phyloP scores from a whole-genome alignment of 2,888 invertebrate species.

The Eilema depressum region DNA sequence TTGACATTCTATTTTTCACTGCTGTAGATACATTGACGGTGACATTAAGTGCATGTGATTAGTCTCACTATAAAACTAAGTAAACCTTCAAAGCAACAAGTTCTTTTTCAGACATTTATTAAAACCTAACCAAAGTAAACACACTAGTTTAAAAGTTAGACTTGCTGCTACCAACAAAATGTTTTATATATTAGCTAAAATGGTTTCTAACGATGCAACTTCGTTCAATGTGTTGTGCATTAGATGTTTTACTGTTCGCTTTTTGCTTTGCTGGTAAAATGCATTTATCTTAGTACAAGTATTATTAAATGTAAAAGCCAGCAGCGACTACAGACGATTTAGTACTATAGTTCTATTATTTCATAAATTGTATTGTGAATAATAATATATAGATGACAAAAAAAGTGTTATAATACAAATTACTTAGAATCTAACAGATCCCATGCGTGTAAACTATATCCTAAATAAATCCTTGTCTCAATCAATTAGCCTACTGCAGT shows the following conservation, averaged over 20 bases:
- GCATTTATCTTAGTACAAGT: constrained; percentile 11
- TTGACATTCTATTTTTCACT: not conserved
- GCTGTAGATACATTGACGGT: not conserved
- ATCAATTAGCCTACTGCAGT: too few relatives aligned
- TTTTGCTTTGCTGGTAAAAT: constrained; percentile 13
- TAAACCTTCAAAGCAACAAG: not conserved
- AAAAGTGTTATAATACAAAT: too few relatives aligned
- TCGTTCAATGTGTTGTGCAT: constrained; percentile 26
- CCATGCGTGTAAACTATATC: too few relatives aligned
- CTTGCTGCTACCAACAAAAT: constrained; percentile 19
- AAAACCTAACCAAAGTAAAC: not conserved
- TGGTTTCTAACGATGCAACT: constrained; percentile 45
- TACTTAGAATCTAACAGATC: too few relatives aligned
- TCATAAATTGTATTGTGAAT: too few relatives aligned
- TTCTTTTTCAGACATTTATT: not conserved
- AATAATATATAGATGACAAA: too few relatives aligned
- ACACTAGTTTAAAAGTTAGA: constrained; percentile 3
- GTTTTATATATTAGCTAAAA: constrained; percentile 47
- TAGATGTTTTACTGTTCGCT: constrained; percentile 22
- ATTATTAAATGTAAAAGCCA: constrained; percentile 10
- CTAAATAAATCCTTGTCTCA: too few relatives aligned
- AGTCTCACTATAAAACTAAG: not conserved
- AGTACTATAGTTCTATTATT: not conserved
- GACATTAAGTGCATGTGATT: not conserved
- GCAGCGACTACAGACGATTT: not conserved